phyloP scores from a whole-genome alignment of 2,113 vertebrate species.

The Paedocypris sp. region DNA sequence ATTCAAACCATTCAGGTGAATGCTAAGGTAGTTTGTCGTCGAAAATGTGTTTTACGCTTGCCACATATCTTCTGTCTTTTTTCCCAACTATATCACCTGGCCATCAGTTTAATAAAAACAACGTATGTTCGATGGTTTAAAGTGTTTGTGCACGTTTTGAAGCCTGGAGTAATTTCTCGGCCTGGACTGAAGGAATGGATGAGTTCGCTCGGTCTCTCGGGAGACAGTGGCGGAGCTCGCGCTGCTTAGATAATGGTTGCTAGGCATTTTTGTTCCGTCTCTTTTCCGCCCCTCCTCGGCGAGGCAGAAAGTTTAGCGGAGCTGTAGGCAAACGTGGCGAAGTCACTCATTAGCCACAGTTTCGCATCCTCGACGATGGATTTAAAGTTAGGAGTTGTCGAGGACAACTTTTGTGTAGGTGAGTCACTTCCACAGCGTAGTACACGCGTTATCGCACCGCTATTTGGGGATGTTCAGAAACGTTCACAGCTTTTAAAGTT shows the following conservation, averaged over 20 bases:
- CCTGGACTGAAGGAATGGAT: constrained; percentile 25
- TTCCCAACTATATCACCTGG: too few relatives aligned
- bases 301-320: neutral
- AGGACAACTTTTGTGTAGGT: too few relatives aligned
- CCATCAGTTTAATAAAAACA: too few relatives aligned
- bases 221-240: constrained; percentile 54
- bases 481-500: too few relatives aligned
- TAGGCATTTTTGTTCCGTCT: constrained; percentile 36
- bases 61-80: neutral
- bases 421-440: too few relatives aligned
- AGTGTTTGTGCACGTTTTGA: neutral
- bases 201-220: constrained; percentile 54
- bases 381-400: too few relatives aligned
- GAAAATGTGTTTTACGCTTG: neutral
- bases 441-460: too few relatives aligned
- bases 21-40: neutral
- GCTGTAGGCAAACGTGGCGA: constrained; percentile 23
- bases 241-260: constrained; percentile 50
- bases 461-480: too few relatives aligned
- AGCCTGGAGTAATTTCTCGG: neutral
- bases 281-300: constrained; percentile 13
- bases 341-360: neutral
- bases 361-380: neutral
- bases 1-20: neutral
- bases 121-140: neutral